Evolutionary conservation across 2,113 vertebrate species (phyloP).

Genomic region (Pantherophis guttatus): DNA sequence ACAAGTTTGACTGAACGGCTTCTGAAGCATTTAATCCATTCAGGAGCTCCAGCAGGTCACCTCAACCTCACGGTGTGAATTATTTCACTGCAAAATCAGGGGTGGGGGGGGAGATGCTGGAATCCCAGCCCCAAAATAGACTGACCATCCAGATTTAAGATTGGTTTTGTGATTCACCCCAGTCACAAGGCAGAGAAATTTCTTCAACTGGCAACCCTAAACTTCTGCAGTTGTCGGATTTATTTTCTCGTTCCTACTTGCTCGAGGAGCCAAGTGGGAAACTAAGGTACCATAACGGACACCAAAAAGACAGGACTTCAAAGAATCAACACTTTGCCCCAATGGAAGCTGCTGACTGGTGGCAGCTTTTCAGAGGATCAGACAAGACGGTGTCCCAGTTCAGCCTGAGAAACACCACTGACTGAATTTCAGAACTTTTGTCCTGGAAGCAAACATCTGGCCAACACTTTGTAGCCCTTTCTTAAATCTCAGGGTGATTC

Average conservation of each 20-base stretch:
- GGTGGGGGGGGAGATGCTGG: not conserved
- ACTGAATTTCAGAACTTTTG: no score
- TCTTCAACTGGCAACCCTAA: not conserved
- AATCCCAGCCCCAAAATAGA: not conserved
- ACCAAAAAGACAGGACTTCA: not conserved
- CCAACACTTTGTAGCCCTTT: not conserved
- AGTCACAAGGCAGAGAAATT: not conserved
- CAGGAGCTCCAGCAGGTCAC: not conserved
- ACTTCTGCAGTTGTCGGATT: no score
- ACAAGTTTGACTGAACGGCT: not conserved
- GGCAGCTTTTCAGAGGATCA: not conserved
- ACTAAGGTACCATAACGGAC: not conserved
- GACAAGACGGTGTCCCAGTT: not conserved
- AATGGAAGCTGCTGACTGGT: not conserved
- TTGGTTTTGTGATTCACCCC: not conserved
- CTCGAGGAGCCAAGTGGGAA: not conserved
- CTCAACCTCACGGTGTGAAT: not conserved
- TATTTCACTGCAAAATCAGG: not conserved
- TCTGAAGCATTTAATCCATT: not conserved
- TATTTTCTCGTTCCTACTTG: not conserved
- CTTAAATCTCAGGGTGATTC: not conserved
- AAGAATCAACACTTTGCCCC: not conserved
- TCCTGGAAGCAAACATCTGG: not conserved
- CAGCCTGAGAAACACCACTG: not conserved
- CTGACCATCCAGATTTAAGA: not conserved